Conservation (phyloP, 1,140 invertebrate species). For the Calosoma granatense region DNA sequence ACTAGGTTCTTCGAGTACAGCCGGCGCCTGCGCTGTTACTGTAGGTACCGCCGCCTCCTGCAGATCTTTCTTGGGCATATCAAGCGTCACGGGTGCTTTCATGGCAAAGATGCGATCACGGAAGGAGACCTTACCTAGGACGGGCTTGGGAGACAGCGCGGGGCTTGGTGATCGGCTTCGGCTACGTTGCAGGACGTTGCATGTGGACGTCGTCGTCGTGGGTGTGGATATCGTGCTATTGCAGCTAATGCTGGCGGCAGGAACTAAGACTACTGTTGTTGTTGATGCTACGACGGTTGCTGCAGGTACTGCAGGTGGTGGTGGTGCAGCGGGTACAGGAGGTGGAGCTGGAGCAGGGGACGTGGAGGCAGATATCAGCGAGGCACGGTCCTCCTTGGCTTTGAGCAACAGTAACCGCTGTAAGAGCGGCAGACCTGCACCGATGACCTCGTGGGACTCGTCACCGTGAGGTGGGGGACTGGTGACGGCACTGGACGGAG, state of each 20-base stretch:
- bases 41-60: conserved; percentile 15
- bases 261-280: conserved; percentile 18
- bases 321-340: neutral
- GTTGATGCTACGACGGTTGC: conserved; percentile 16
- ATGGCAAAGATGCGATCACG: neutral
- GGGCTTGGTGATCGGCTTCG: conserved; percentile 10
- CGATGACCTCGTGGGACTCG: conserved; percentile 49
- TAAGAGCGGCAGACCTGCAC: conserved; percentile 62
- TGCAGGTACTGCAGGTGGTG: neutral
- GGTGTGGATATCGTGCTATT: neutral
- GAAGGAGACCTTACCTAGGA: conserved; percentile 13
- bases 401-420: conserved; percentile 69
- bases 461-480: conserved; percentile 32
- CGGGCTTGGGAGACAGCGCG: conserved; percentile 10
- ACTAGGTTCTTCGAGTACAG: conserved; percentile 9
- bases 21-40: no score
- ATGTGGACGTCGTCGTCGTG: conserved; percentile 13
- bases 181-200: conserved; percentile 18
- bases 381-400: conserved; percentile 62
- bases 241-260: conserved; percentile 14
- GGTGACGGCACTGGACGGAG: conserved; percentile 30
- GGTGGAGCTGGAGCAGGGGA: neutral
- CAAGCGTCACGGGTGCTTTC: neutral
- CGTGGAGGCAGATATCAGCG: conserved; percentile 12
- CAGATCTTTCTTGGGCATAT: neutral